These are phyloP conservation scores for Scaptomyza flava DNA, from an alignment of 2,888 invertebrate genomes.

Conservation along the genomic window DNA sequence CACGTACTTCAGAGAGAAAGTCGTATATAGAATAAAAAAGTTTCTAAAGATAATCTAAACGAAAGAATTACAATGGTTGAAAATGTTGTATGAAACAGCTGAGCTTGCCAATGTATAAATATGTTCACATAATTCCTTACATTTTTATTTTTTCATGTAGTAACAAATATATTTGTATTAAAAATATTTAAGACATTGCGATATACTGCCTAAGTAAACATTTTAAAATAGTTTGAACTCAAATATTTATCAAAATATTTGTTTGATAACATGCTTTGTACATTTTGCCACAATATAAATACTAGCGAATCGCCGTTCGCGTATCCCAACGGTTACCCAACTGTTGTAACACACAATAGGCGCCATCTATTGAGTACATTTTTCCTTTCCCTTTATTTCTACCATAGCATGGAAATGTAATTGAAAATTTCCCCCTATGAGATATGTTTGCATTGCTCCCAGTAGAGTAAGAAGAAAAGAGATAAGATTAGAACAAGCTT, in stretches of 20 bases:
- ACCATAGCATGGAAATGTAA: background rate
- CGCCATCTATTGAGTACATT: constrained; percentile 28
- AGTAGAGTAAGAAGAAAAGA: background rate
- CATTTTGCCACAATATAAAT: background rate
- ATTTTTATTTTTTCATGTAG: too few species aligned
- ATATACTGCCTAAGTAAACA: background rate
- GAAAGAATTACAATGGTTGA: background rate
- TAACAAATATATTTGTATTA: too few species aligned
- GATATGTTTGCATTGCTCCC: background rate
- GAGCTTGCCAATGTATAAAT: background rate
- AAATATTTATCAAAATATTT: too few species aligned
- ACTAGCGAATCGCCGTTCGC: background rate
- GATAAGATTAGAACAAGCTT: background rate
- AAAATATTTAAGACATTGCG: too few species aligned
- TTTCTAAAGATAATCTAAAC: background rate
- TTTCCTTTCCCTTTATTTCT: background rate
- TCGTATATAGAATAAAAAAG: background rate
- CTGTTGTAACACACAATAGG: constrained; percentile 10
- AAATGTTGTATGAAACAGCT: background rate
- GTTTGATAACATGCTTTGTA: background rate
- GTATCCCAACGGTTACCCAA: constrained; percentile 13
- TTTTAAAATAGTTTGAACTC: background rate
- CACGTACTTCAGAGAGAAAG: constrained; percentile 9
- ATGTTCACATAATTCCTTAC: too few species aligned
- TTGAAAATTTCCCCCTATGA: background rate